These are phyloP conservation scores for Meriones psammophilus DNA, from an alignment of 2,797 vertebrate genomes.

Conservation along the genomic window DNA sequence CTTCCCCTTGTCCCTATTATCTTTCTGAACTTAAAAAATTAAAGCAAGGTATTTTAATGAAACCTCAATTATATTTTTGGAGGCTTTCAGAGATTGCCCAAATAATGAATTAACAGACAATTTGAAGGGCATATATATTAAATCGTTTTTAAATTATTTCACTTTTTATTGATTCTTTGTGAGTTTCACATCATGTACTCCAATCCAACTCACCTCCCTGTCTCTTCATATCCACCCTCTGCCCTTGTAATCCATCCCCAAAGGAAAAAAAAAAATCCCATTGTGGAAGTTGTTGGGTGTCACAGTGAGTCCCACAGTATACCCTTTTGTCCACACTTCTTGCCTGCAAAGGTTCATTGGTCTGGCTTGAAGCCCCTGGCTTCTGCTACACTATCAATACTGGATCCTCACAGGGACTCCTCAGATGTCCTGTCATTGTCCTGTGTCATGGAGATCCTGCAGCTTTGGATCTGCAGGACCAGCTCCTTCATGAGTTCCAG, in stretches of 20 bases:
- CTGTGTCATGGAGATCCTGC: background rate
- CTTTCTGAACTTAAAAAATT: slow-evolving; percentile 24
- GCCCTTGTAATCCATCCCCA: background rate
- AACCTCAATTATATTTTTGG: background rate
- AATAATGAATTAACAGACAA: slow-evolving; percentile 25
- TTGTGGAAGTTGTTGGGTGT: background rate
- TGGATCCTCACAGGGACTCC: background rate
- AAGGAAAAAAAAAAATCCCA: background rate
- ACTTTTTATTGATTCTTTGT: background rate
- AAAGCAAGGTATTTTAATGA: slow-evolving; percentile 40
- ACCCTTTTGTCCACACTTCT: background rate
- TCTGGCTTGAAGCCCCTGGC: background rate
- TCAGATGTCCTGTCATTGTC: background rate
- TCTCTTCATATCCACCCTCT: background rate
- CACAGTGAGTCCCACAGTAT: background rate
- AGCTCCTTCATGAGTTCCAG: background rate
- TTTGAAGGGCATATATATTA: slow-evolving; percentile 31
- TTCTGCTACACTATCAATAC: background rate
- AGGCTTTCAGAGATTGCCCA: background rate
- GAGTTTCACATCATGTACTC: background rate
- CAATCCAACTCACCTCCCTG: background rate
- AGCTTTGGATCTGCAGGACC: background rate
- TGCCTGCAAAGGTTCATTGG: background rate
- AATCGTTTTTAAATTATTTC: background rate
- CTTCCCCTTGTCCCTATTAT: background rate